These are phyloP conservation scores for Cheumatopsyche charites DNA, from an alignment of 1,140 invertebrate species.

Conservation along the genomic window DNA sequence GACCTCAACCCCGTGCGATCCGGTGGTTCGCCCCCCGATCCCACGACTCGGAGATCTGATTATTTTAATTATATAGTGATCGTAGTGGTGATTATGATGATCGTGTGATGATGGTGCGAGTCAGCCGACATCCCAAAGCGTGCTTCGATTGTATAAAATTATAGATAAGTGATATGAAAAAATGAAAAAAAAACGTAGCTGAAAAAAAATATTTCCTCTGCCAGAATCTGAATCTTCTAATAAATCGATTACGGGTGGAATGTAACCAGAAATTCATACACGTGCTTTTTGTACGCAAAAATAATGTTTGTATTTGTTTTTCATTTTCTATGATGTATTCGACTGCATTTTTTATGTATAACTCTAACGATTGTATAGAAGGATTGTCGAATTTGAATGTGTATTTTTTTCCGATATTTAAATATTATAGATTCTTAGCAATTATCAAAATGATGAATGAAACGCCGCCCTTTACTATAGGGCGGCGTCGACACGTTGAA, in stretches of 20 bases:
- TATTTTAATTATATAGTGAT: slow-evolving; percentile 34
- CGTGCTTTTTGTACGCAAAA: slow-evolving; percentile 16
- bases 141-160: slow-evolving; percentile 27
- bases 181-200: background rate
- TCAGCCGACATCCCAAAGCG: slow-evolving; percentile 26
- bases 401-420: slow-evolving; percentile 44
- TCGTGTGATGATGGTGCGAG: slow-evolving; percentile 24
- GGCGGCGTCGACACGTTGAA: background rate
- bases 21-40: background rate
- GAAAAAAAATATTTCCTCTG: too few relatives aligned
- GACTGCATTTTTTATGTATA: background rate
- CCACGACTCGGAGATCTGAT: slow-evolving; percentile 7
- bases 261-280: background rate
- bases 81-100: too few relatives aligned
- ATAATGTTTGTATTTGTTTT: background rate
- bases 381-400: slow-evolving; percentile 33
- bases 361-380: background rate
- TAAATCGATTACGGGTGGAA: background rate
- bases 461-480: background rate
- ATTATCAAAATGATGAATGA: background rate
- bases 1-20: slow-evolving; percentile 3
- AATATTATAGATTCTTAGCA: background rate
- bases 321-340: background rate
- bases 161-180: background rate
- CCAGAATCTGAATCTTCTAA: too few relatives aligned